Evolutionary conservation across 2,113 vertebrate species (phyloP), one percentile per base, ranked within the genome.

Genomic region (Panthera leo): DNA sequence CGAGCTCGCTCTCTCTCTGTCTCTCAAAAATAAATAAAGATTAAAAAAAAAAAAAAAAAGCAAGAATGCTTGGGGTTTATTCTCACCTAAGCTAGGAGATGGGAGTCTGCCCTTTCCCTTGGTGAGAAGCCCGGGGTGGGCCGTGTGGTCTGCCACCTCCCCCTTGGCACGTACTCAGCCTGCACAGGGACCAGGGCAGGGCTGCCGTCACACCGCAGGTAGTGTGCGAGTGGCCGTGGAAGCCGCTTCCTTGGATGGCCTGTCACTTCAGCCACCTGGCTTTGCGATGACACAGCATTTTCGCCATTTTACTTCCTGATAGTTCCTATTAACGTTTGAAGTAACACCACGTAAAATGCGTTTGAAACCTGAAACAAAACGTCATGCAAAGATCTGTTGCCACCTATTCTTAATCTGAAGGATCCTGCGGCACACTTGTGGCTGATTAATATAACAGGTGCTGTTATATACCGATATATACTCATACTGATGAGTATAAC

Each of bases 151-250:
- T 45, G 31, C 82, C 15, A 1, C 9, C 6, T 36, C 73, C 25
- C 61, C 4, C 36, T 7, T 4, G 11, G 11, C 9, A 48, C 4
- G 51, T 21, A 0, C 34, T 27, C 19, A 0, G 1, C 58, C 85
- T 27, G 18, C 4, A 29, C 9, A 0, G 27, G 23, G 25, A 51
- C 29, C 61, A 3, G 23, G 65, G 39, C 29, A 75, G 2, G 23
- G 2, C 18, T 7, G 0, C 51, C 36, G 2, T 12, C 15, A 11
- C 4, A 6, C 51, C 1, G 4, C 13, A 51, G 34, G 25, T 4
- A 0, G 1, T 12, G 19, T 31, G 36, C 2, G 5, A 4, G 5
- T 18, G 25, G 4, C 14, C 0, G 7, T 12, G 34, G 67, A 29
- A 53, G 51, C 85, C 12, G 5, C 71, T n/a, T 34, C 12, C 68